Base-by-base conservation (phyloP, 2,888 invertebrate species). In the Auanema sp. region DNA sequence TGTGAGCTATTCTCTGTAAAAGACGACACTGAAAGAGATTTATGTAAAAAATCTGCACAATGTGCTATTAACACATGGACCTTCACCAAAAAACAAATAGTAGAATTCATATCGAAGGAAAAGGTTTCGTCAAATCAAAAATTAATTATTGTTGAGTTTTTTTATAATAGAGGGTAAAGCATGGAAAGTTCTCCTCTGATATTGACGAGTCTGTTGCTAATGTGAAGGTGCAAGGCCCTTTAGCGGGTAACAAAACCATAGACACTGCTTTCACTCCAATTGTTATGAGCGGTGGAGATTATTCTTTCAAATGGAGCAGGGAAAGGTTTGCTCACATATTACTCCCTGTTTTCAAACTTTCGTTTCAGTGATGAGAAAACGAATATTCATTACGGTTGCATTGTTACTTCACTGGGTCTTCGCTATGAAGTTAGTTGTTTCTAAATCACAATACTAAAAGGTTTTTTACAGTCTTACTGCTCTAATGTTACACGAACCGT, bases 251-350 rank as follows among this genome's bases (percentile, higher is more conserved):
- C 14, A 60, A 90, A 2, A 89, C 89, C 25, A 91, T 93, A 3
- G 97, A 98, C 83, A 92, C 94, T 90, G 98, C 97, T 84, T 99
- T 97, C 84, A 94, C 96, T 0, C 92, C 98, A 0, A 99, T 99
- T 64, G 93, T 99, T 80, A 98, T 98, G 85, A 97, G 96, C 42
- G 98, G 98, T 10, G 97, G 96, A n/a, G 90, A 91, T 83, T 98
- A 97, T 86, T 92, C 90, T 82, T 88, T 99, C 52, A 99, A 98
- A 86, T 98, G 97, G 86, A 96, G 94, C 83, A 92, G 92, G 3
- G 90, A 86, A 58, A 88, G 88, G 88, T 88, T n/a, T n/a, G 8
- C 33, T 24, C 14, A 58, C 12, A 3, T 10, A n/a, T 18, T 53
- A 40, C 8, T 33, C 8, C 33, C 8, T 33, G 33, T 33, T 33